Evolutionary conservation across 2,113 vertebrate species (phyloP).

Genomic region (Carassius gibelio): DNA sequence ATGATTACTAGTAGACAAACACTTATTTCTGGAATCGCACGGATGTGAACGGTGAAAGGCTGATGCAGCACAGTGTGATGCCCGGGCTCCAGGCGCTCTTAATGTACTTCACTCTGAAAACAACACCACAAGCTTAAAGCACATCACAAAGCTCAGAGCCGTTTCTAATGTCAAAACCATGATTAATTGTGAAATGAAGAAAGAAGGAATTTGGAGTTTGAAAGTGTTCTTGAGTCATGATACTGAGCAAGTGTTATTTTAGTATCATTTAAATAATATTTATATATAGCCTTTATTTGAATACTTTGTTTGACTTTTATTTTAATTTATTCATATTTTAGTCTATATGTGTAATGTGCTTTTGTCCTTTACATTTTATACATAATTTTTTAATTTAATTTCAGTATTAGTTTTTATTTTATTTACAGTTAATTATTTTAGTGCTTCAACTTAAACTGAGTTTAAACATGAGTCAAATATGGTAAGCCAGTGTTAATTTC

Average conservation of each 20-base stretch:
- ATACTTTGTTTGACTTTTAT: no score
- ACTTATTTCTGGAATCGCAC: conserved; percentile 39
- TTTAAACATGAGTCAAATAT: no score
- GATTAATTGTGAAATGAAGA: conserved; percentile 27
- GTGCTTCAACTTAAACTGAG: background rate
- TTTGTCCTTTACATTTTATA: no score
- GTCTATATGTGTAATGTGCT: no score
- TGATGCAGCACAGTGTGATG: conserved; percentile 17
- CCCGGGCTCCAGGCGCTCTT: conserved; percentile 9
- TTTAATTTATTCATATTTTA: no score
- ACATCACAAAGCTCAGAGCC: conserved; percentile 5
- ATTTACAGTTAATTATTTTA: background rate
- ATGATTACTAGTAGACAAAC: conserved; percentile 54
- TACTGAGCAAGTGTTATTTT: background rate
- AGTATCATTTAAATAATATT: background rate
- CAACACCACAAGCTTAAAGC: conserved; percentile 6
- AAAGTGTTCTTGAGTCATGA: background rate
- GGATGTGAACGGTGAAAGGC: conserved; percentile 30
- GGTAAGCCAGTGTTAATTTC: background rate
- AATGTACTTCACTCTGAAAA: conserved; percentile 6
- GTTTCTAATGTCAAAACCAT: background rate
- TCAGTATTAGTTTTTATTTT: background rate
- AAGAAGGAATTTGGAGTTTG: no score
- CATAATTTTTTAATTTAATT: background rate
- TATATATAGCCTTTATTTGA: no score